phyloP scores from a whole-genome alignment of 2,888 invertebrate species.

The Drosophila barbarae region DNA sequence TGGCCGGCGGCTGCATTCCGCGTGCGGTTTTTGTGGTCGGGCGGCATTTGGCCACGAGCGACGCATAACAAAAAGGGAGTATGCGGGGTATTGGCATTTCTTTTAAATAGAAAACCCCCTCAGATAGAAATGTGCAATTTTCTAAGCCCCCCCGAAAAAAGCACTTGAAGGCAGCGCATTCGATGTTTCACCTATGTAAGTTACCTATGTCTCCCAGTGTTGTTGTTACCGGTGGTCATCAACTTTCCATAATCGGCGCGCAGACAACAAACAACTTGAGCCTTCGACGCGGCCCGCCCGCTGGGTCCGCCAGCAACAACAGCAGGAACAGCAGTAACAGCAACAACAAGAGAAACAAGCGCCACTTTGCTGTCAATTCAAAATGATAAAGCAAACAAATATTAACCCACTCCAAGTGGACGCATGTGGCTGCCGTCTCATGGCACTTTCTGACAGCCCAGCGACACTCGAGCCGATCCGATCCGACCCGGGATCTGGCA shows the following conservation, averaged over 20 bases:
- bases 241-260: conserved; percentile 73
- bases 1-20: conserved; percentile 56
- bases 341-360: conserved; percentile 73
- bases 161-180: conserved; percentile 1
- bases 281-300: conserved; percentile 53
- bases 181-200: conserved; percentile 17
- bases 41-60: conserved; percentile 57
- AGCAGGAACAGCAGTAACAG: conserved; percentile 30
- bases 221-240: conserved; percentile 56
- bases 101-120: conserved; percentile 64
- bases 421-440: conserved; percentile 72
- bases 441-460: conserved; percentile 72
- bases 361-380: conserved; percentile 80
- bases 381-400: conserved; percentile 79
- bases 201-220: conserved; percentile 1
- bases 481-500: conserved; percentile 46
- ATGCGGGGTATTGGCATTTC: conserved; percentile 42
- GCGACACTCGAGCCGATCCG: conserved; percentile 63
- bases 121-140: conserved; percentile 54
- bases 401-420: conserved; percentile 78
- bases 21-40: conserved; percentile 62
- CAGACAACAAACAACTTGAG: conserved; percentile 72
- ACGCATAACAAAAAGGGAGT: conserved; percentile 54
- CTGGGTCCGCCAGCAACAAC: conserved; percentile 47
- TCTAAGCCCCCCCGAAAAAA: conserved; percentile 34